Evolutionary conservation across 2,797 vertebrate species (phyloP).

Genomic region (Enteromius unitaeniatus): DNA sequence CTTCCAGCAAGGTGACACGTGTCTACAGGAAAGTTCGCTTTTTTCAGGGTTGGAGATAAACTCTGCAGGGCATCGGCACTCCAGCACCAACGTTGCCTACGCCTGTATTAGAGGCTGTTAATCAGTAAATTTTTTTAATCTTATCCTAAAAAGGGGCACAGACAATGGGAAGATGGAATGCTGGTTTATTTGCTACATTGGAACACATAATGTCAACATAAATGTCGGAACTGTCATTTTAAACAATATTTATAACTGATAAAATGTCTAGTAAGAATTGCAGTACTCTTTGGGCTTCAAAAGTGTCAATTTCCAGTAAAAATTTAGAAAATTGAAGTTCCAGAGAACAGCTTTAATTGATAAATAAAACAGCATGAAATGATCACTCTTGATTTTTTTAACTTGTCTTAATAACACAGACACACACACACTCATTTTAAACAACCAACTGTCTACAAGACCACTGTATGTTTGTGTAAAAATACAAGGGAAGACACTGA

Average conservation of each 20-base stretch:
- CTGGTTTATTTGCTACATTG: conserved; percentile 29
- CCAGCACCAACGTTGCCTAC: too few species aligned
- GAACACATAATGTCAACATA: neutral
- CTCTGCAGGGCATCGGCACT: too few species aligned
- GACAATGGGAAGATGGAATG: neutral
- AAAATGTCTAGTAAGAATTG: neutral
- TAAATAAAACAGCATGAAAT: conserved; percentile 18
- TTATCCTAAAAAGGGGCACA: neutral
- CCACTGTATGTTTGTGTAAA: neutral
- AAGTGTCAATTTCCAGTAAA: neutral
- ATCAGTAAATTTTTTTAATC: too few species aligned
- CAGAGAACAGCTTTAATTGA: conserved; percentile 1
- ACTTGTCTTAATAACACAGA: neutral
- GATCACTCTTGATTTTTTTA: neutral
- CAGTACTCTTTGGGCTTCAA: neutral
- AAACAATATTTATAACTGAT: conserved; percentile 8
- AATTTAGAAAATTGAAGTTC: neutral
- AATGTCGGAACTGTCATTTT: neutral
- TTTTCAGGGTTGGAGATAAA: too few species aligned
- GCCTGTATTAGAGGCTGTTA: too few species aligned
- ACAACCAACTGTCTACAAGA: neutral
- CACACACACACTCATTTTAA: neutral
- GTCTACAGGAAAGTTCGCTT: too few species aligned
- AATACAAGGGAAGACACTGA: neutral
- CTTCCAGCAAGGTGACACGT: too few species aligned